Evolutionary conservation across 2,113 vertebrate species (phyloP), one percentile per base, ranked within the genome.

Genomic region (Pica pica): DNA sequence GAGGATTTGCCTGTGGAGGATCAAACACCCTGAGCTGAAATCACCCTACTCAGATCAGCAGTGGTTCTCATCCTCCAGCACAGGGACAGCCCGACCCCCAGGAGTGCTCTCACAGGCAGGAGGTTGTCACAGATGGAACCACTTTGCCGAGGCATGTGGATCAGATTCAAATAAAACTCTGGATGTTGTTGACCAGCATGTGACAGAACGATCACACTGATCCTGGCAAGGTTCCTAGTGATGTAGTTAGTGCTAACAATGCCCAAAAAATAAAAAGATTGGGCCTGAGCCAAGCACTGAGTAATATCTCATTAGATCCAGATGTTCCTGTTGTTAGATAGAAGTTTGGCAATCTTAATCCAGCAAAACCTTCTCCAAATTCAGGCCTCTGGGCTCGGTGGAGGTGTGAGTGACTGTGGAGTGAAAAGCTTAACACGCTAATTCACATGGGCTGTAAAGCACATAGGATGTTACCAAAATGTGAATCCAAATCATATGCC

Each of bases 91-190:
- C 42, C 0, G 3, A 57, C 64, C 50, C 63, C 1, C 2, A 71
- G 86, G 65, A 85, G 37, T 0, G 0, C 74, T 93, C 3, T 1
- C 42, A 76, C 68, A 82, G 82, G 82, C 86, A 86, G 88, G 74
- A 87, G 89, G 50, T 60, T 88, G 86, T 94, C 90, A 95, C 95
- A 96, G 95, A 96, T 96, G 97, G 95, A 97, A 95, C 39, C 82
- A 92, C 93, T 95, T 97, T 89, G 90, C 82, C 0, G 21, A 94
- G 65, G 91, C 95, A 85, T 93, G 93, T 94, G 95, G 95, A 93
- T 69, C 76, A 79, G 50, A 28, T 91, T 94, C 95, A 97, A 97
- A 85, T 77, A 94, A 91, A 97, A 95, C 64, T 77, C 52, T 94
- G 63, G 53, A 77, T 93, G 92, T 89, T 97, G 78, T 68, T 91